These are phyloP conservation scores for Drosophila lacicola DNA, from an alignment of 2,888 invertebrate genomes.

Conservation along the genomic window DNA sequence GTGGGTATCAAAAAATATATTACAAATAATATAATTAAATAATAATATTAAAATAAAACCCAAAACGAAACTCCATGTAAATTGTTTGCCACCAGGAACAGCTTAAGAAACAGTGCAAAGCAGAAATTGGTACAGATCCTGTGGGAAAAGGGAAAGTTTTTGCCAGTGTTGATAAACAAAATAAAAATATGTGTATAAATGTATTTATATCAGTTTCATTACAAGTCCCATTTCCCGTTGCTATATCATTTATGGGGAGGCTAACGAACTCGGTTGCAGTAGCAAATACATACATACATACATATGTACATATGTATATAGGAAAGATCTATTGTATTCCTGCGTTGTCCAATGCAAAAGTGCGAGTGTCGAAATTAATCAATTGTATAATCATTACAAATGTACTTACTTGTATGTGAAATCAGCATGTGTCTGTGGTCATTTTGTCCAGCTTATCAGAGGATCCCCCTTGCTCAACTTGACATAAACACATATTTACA, in stretches of 20 bases:
- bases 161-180: neutral
- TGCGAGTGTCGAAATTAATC: constrained; percentile 18
- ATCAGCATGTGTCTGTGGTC: constrained; percentile 18
- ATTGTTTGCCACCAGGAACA: constrained; percentile 31
- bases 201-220: constrained; percentile 2
- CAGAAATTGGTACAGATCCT: neutral
- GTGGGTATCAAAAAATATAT: constrained; percentile 33
- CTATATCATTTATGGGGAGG: constrained; percentile 8
- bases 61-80: constrained; percentile 13
- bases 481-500: constrained; percentile 1
- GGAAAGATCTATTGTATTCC: constrained; percentile 6
- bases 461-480: constrained; percentile 29
- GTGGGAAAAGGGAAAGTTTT: neutral
- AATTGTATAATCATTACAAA: constrained; percentile 15
- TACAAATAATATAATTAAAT: neutral
- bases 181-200: neutral
- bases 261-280: constrained; percentile 21
- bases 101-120: constrained; percentile 1
- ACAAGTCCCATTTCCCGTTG: neutral
- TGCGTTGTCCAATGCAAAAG: constrained; percentile 2
- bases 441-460: constrained; percentile 45
- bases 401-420: neutral
- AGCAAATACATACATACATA: neutral
- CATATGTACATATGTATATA: constrained; percentile 1
- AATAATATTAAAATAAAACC: neutral